These are phyloP conservation scores for Natrix natrix DNA, from an alignment of 2,797 vertebrate species.

Conservation along the genomic window DNA sequence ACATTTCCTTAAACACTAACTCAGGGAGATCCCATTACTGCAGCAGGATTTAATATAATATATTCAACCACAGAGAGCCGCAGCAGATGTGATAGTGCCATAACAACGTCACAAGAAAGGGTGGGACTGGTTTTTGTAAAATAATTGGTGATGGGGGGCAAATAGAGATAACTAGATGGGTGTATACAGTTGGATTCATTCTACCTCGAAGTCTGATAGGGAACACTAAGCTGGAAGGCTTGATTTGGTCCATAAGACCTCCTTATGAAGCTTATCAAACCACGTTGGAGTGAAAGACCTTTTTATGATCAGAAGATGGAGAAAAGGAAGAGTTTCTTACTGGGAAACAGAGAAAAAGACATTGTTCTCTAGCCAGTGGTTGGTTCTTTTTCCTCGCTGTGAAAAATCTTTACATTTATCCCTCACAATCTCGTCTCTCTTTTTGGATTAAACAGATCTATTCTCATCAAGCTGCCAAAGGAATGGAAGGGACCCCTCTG, in stretches of 20 bases:
- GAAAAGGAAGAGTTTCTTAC: background rate
- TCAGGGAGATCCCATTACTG: background rate
- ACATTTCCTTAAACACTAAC: background rate
- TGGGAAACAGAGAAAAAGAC: background rate
- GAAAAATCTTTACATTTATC: background rate
- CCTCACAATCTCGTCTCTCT: background rate
- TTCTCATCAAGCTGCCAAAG: slow-evolving; percentile 7
- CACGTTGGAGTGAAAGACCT: background rate
- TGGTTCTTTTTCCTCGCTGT: background rate
- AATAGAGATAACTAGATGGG: background rate
- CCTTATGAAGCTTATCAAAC: background rate
- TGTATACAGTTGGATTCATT: background rate
- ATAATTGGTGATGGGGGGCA: background rate
- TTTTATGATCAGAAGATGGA: background rate
- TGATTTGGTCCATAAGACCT: background rate
- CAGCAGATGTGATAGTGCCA: background rate
- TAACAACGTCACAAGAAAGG: background rate
- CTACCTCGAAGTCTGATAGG: background rate
- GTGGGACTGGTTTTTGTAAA: background rate
- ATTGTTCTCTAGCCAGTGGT: background rate
- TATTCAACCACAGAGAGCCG: background rate
- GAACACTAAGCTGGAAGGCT: background rate
- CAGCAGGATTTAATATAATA: background rate
- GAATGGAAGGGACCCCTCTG: background rate
- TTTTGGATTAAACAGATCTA: slow-evolving; percentile 43